phyloP scores from a whole-genome alignment of 2,888 invertebrate species.

The Hirtodrosophila histrioides region DNA sequence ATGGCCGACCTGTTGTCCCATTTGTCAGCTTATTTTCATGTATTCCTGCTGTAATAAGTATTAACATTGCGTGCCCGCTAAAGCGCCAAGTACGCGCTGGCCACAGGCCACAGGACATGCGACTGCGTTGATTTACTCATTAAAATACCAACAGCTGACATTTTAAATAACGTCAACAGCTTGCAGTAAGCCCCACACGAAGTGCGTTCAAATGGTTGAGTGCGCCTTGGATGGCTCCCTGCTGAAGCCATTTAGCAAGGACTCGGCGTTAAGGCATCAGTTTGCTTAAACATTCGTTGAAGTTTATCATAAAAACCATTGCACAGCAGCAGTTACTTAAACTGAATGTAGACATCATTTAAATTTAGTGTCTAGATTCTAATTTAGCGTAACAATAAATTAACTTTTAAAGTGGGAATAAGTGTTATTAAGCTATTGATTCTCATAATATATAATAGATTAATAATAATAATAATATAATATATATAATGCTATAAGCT shows the following conservation, averaged over 20 bases:
- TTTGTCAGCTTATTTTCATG: slow-evolving; percentile 17
- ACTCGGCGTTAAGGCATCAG: not conserved
- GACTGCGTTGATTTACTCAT: slow-evolving; percentile 63
- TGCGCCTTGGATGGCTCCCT: not conserved
- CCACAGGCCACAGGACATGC: slow-evolving; percentile 15
- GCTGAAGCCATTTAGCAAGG: not conserved
- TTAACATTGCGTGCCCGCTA: slow-evolving; percentile 41
- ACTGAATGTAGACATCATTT: no score
- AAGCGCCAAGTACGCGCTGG: slow-evolving; percentile 54
- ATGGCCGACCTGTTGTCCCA: slow-evolving; percentile 17
- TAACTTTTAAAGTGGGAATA: no score
- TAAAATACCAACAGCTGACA: slow-evolving; percentile 65
- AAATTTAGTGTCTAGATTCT: no score
- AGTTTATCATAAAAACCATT: slow-evolving; percentile 16
- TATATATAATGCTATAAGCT: no score
- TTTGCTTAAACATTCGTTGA: not conserved
- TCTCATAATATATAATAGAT: no score
- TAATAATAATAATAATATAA: no score
- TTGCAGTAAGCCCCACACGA: slow-evolving; percentile 10
- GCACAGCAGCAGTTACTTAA: slow-evolving; percentile 6
- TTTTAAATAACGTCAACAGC: slow-evolving; percentile 50
- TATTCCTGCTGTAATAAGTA: slow-evolving; percentile 4
- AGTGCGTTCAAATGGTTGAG: slow-evolving; percentile 2
- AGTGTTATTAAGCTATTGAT: no score
- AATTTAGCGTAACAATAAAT: no score